Evolutionary conservation across 2,888 invertebrate genomes (phyloP).

Genomic region (Gastracanthus pulcherrimus): DNA sequence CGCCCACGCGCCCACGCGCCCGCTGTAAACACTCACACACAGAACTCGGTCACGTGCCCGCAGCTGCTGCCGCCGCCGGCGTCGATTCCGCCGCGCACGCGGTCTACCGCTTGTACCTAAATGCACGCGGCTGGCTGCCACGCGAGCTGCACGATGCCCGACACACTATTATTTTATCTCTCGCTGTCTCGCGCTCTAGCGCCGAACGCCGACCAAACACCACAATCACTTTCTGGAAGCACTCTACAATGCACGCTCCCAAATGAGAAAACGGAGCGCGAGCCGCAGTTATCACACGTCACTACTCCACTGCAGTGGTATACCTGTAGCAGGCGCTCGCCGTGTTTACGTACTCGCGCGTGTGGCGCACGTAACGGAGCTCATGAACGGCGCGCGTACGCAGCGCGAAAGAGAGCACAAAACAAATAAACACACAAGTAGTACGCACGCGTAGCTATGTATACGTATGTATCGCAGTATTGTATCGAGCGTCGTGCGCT

Average conservation of each 20-base stretch:
- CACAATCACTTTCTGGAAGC: not conserved
- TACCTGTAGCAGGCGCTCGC: no score
- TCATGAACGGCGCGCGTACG: not conserved
- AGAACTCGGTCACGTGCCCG: conserved; percentile 34
- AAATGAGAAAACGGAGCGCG: not conserved
- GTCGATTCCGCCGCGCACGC: conserved; percentile 16
- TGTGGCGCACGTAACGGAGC: conserved; percentile 45
- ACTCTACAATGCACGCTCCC: not conserved
- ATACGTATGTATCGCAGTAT: not conserved
- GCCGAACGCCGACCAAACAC: not conserved
- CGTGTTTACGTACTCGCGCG: not conserved
- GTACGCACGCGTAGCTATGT: not conserved
- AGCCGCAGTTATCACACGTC: not conserved
- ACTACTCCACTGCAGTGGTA: not conserved
- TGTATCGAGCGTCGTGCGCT: not conserved
- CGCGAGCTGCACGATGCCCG: not conserved
- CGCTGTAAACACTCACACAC: conserved; percentile 40
- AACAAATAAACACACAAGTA: not conserved
- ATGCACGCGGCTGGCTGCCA: not conserved
- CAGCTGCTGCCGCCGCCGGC: conserved; percentile 18
- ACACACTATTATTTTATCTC: not conserved
- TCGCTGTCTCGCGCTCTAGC: not conserved
- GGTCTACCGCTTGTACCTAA: not conserved
- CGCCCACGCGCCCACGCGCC: conserved; percentile 22
- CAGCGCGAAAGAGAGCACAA: not conserved